Evolutionary conservation across 2,113 vertebrate species (phyloP), one percentile per base, ranked within the genome.

Genomic region (Blennius ocellaris): DNA sequence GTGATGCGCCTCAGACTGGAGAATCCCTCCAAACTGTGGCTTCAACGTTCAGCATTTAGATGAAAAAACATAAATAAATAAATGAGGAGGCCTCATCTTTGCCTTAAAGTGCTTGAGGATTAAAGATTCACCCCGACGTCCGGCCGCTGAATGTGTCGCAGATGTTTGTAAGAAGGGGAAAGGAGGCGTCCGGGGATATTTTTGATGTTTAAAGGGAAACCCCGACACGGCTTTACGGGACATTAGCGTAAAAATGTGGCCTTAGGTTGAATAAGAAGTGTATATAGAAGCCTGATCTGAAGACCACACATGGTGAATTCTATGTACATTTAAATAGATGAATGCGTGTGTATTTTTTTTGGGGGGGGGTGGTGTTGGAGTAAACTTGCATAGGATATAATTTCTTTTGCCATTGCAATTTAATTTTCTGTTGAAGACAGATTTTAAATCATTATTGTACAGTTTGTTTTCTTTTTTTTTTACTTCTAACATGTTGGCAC

Each of bases 401-500:
- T 30, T 30, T n/a, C n/a, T n/a, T 30, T 30, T 30, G 21, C 21
- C 84, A 81, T 85, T 36, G 55, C 47, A 48, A 50, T 58, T 37
- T 77, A 55, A 52, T 10, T 48, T 60, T 62, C 69, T 1, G 8
- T 39, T 50, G 44, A n/a, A n/a, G n/a, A n/a, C n/a, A n/a, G 7
- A 14, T 67, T 85, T 60, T 69, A 57, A 82, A 59, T 11, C 54
- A 52, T 90, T 69, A 55, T 73, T 84, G 79, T 90, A 89, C 84
- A 88, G 58, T 73, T 90, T 78, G 72, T 78, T 56, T 65, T 83
- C 90, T 73, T 90, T 78, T 74, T 78, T 56, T 65, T 83, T 91
- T 50, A 62, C 9, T 39, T 39, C 12, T 64, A 63, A 80, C 64
- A 48, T 87, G 62, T 75, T 68, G 57, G 21, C 10, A 62, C 1